Evolutionary conservation across 2,797 vertebrate species (phyloP).

Genomic region (Threskiornis aethiopicus): DNA sequence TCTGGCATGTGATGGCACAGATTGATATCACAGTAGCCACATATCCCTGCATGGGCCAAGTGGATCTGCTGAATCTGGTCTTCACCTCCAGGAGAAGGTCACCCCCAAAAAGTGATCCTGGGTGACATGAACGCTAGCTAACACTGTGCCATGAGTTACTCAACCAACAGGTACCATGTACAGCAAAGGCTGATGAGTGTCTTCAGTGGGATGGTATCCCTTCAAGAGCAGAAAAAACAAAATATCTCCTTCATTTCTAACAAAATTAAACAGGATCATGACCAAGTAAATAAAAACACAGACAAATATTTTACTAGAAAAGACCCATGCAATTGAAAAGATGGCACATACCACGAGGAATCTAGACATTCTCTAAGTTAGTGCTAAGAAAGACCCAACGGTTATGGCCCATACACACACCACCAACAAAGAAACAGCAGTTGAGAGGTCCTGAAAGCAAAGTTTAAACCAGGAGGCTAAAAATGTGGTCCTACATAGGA

Average conservation of each 20-base stretch:
- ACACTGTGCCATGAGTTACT: not conserved
- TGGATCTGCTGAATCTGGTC: not conserved
- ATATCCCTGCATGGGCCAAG: not conserved
- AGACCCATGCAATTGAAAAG: not conserved
- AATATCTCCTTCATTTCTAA: not conserved
- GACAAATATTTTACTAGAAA: not conserved
- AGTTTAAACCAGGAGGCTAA: not conserved
- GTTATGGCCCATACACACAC: not conserved
- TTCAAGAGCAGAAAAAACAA: not conserved
- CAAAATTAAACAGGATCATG: not conserved
- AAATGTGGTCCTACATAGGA: not conserved
- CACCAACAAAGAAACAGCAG: not conserved
- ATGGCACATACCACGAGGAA: not conserved
- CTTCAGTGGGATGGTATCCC: not conserved
- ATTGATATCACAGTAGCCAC: not conserved
- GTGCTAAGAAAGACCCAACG: not conserved
- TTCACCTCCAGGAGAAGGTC: not conserved
- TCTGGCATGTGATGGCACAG: not conserved
- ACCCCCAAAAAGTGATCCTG: not conserved
- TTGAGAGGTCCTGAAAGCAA: not conserved
- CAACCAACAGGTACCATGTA: not conserved
- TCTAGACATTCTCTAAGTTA: not conserved
- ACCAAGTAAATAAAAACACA: not conserved
- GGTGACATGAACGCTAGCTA: not conserved
- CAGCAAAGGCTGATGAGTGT: not conserved